Evolutionary conservation across 30 jellyfish, hydroid and myxozoan species (phyloP).

Genomic region (Cassiopea andromeda): DNA sequence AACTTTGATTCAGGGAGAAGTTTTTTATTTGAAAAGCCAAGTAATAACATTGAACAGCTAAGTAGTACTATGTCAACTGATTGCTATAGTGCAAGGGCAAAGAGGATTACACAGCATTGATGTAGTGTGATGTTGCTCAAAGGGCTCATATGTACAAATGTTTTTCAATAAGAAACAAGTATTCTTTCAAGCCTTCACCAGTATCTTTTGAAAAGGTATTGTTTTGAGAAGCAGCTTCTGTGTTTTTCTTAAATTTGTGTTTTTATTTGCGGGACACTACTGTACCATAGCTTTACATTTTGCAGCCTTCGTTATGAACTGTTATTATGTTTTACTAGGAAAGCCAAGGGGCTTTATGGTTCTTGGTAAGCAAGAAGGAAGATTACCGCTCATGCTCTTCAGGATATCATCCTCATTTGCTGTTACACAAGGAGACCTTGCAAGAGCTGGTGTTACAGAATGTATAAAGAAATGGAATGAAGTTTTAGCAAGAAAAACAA

Average conservation of each 20-base stretch:
- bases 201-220: neutral
- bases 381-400: conserved; percentile 72
- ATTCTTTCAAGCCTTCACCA: neutral
- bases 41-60: neutral
- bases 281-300: neutral
- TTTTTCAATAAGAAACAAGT: neutral
- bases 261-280: neutral
- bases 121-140: neutral
- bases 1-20: neutral
- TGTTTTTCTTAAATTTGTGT: neutral
- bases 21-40: neutral
- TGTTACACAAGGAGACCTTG: conserved; percentile 60
- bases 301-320: neutral
- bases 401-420: conserved; percentile 73
- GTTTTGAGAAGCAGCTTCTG: neutral
- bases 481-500: conserved; percentile 16
- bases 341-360: conserved; percentile 75
- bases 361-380: conserved; percentile 59
- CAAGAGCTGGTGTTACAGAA: conserved; percentile 34
- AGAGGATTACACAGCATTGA: neutral
- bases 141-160: neutral
- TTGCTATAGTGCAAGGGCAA: neutral
- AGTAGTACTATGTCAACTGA: neutral
- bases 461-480: conserved; percentile 72
- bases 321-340: conserved; percentile 21